phyloP scores from a whole-genome alignment of 2,888 invertebrate species.

The Alviniconcha strummeri region DNA sequence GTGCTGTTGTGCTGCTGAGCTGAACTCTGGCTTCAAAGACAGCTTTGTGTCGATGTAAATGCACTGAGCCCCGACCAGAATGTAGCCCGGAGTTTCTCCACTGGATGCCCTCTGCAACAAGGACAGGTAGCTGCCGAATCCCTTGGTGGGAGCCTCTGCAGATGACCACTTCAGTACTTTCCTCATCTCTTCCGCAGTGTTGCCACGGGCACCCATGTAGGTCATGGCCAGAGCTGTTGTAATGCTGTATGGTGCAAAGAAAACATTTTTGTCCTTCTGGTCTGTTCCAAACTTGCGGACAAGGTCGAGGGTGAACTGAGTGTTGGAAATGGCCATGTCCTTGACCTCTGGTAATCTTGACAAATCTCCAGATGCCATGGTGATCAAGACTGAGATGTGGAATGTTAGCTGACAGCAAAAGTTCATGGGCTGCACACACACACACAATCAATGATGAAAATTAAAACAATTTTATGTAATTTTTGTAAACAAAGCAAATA shows the following conservation, averaged over 20 bases:
- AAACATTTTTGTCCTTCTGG: constrained; percentile 51
- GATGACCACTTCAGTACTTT: constrained; percentile 31
- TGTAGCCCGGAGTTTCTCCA: neutral
- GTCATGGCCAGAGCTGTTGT: constrained; percentile 73
- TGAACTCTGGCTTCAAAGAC: constrained; percentile 37
- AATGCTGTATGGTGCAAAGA: constrained; percentile 73
- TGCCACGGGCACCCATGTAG: constrained; percentile 69
- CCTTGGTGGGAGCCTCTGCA: constrained; percentile 14
- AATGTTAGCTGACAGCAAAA: neutral
- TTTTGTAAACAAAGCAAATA: no score
- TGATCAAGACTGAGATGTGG: neutral
- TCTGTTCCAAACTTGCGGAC: constrained; percentile 23
- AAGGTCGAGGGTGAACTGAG: constrained; percentile 40
- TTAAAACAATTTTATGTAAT: no score
- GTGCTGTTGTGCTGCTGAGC: constrained; percentile 37
- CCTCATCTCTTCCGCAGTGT: constrained; percentile 67
- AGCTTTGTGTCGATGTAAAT: constrained; percentile 47
- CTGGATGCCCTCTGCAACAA: constrained; percentile 19
- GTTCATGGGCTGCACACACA: constrained; percentile 11
- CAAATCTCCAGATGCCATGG: constrained; percentile 11
- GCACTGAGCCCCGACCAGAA: constrained; percentile 40
- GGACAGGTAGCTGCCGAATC: constrained; percentile 27
- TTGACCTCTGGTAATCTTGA: neutral
- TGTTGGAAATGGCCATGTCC: constrained; percentile 37
- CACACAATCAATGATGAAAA: neutral